Evolutionary conservation across 2,797 vertebrate genomes (phyloP).

Genomic region (Lagodon rhomboides): DNA sequence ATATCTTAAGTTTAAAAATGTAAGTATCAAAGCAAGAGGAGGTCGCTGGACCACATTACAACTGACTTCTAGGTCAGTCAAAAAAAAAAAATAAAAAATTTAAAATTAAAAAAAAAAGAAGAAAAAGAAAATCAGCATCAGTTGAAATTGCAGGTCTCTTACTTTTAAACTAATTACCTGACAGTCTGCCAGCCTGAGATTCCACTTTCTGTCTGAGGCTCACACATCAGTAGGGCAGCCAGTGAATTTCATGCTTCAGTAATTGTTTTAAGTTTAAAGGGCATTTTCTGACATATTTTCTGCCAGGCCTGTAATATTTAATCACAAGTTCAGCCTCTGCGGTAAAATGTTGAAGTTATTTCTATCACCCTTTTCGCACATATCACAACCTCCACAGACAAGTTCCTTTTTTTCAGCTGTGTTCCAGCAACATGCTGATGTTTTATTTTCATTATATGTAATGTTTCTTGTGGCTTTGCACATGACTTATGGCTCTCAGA

Average conservation of each 20-base stretch:
- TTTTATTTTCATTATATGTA: neutral
- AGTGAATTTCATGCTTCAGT: conserved; percentile 47
- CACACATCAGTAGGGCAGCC: conserved; percentile 4
- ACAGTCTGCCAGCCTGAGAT: conserved; percentile 8
- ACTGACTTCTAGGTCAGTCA: neutral
- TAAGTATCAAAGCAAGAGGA: neutral
- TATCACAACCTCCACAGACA: neutral
- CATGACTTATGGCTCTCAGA: neutral
- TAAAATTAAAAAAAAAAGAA: too few relatives aligned
- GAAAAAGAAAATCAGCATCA: neutral
- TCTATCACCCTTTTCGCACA: conserved; percentile 17
- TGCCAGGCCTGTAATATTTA: conserved; percentile 36
- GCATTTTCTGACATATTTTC: conserved; percentile 32
- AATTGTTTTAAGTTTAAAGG: conserved; percentile 48
- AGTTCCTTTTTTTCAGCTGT: conserved; percentile 7
- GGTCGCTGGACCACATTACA: neutral
- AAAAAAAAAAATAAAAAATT: neutral
- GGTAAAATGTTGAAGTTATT: conserved; percentile 21
- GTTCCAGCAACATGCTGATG: neutral
- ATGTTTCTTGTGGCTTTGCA: neutral
- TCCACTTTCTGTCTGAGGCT: conserved; percentile 10
- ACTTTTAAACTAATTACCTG: conserved; percentile 23
- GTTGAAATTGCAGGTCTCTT: conserved; percentile 8
- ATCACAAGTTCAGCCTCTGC: conserved; percentile 28
- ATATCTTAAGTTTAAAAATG: neutral